These are phyloP conservation scores for Troides helena DNA, from an alignment of 2,888 invertebrate species.

Conservation along the genomic window DNA sequence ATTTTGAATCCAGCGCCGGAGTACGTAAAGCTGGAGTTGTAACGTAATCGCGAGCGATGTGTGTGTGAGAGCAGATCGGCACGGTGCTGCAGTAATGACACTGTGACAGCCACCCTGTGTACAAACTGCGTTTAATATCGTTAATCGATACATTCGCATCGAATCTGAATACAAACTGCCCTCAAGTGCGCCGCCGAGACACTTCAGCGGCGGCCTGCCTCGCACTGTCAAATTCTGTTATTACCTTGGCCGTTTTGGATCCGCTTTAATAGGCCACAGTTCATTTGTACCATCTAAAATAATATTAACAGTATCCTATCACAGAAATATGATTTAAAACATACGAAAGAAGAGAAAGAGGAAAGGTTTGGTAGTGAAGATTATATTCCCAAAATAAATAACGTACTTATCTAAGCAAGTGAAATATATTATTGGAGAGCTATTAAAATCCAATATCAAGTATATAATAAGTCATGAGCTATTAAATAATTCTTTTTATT, in stretches of 20 bases:
- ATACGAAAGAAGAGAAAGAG: too few relatives aligned
- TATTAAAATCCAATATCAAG: too few relatives aligned
- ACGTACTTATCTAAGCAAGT: too few relatives aligned
- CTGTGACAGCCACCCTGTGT: constrained; percentile 58
- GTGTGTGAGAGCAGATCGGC: constrained; percentile 49
- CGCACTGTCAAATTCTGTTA: constrained; percentile 29
- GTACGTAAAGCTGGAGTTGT: constrained; percentile 39
- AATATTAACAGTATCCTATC: background rate
- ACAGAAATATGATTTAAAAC: too few relatives aligned
- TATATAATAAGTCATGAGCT: too few relatives aligned
- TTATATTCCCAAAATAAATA: too few relatives aligned
- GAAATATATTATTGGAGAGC: too few relatives aligned
- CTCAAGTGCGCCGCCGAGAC: constrained; percentile 45
- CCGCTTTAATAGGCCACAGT: constrained; percentile 2
- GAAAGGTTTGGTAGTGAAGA: too few relatives aligned
- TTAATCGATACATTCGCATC: constrained; percentile 59
- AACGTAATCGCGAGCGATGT: constrained; percentile 36
- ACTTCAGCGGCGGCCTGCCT: constrained; percentile 36
- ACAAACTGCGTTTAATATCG: constrained; percentile 61
- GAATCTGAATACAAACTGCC: constrained; percentile 54
- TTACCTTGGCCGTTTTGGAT: constrained; percentile 14
- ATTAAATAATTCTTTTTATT: too few relatives aligned
- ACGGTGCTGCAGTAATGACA: constrained; percentile 66
- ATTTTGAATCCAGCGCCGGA: constrained; percentile 40
- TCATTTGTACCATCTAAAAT: background rate